phyloP scores from a whole-genome alignment of 1,140 invertebrate genomes.

The Melanaphis sacchari region DNA sequence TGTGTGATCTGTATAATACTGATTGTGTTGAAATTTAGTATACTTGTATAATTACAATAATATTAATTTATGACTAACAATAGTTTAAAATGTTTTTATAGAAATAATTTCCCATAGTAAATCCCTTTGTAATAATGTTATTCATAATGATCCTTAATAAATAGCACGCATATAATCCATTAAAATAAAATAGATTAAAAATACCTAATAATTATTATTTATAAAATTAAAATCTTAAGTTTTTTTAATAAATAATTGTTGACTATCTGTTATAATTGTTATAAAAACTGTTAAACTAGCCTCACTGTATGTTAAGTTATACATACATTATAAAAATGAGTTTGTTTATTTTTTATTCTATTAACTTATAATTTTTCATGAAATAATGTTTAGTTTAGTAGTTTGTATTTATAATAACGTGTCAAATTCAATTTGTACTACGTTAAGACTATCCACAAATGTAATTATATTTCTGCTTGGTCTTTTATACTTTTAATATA shows the following conservation, averaged over 20 bases:
- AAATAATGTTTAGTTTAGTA: background rate
- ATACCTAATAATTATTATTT: background rate
- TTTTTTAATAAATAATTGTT: background rate
- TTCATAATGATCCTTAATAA: background rate
- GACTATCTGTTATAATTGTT: background rate
- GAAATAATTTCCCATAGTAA: no score
- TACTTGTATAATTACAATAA: no score
- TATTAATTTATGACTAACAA: no score
- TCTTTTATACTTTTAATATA: no score
- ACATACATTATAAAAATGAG: background rate
- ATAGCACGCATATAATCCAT: background rate
- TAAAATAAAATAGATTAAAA: background rate
- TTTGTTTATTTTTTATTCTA: background rate
- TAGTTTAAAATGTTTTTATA: no score
- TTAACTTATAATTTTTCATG: background rate
- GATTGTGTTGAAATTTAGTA: no score
- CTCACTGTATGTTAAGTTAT: background rate
- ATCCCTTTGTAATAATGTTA: no score
- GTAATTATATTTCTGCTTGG: no score
- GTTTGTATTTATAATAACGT: background rate
- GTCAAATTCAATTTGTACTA: background rate
- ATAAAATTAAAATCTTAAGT: background rate
- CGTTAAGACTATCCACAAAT: no score
- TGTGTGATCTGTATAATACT: no score
- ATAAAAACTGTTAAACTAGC: background rate